phyloP scores from a whole-genome alignment of 2,797 vertebrate species.

The Lacerta viridis region DNA sequence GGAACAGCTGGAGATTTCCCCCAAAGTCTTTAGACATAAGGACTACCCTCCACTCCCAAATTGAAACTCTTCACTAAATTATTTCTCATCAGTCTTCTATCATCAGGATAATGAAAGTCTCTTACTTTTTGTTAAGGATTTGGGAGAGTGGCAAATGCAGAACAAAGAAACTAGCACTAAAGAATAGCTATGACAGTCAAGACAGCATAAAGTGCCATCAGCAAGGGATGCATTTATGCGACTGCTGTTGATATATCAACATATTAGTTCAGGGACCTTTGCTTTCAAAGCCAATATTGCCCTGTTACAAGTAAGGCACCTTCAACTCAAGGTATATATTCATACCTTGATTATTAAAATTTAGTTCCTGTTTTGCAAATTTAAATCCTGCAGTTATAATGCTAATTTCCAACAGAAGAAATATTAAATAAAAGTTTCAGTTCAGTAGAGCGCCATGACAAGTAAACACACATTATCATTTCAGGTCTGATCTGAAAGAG shows the following conservation, averaged over 20 bases:
- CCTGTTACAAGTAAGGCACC: conserved; percentile 68
- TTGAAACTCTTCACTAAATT: conserved; percentile 58
- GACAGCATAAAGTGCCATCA: conserved; percentile 22
- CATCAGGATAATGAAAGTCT: conserved; percentile 65
- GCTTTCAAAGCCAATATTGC: conserved; percentile 77
- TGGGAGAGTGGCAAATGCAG: conserved; percentile 24
- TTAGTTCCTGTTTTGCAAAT: conserved; percentile 69
- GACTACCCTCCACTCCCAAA: conserved; percentile 21
- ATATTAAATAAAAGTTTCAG: conserved; percentile 73
- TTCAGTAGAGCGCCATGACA: conserved; percentile 64
- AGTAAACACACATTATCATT: conserved; percentile 60
- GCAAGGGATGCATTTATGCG: conserved; percentile 48
- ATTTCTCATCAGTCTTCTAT: conserved; percentile 58
- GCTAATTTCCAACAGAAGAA: conserved; percentile 70
- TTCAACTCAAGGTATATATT: conserved; percentile 70
- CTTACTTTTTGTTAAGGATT: conserved; percentile 50
- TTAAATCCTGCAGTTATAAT: conserved; percentile 73
- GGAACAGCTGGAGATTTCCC: conserved; percentile 10
- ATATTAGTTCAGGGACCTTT: conserved; percentile 74
- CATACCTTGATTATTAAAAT: conserved; percentile 77
- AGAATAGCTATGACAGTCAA: conserved; percentile 44
- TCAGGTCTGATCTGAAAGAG: conserved; percentile 49
- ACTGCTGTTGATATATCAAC: conserved; percentile 64
- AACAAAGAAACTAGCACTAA: conserved; percentile 32
- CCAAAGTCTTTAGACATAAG: conserved; percentile 37